Percentiles rank a stretch among this genome's conserved stretches.
phyloP scores from a whole-genome alignment of 1,140 invertebrate genomes.

The Drosophila parabipectinata region DNA sequence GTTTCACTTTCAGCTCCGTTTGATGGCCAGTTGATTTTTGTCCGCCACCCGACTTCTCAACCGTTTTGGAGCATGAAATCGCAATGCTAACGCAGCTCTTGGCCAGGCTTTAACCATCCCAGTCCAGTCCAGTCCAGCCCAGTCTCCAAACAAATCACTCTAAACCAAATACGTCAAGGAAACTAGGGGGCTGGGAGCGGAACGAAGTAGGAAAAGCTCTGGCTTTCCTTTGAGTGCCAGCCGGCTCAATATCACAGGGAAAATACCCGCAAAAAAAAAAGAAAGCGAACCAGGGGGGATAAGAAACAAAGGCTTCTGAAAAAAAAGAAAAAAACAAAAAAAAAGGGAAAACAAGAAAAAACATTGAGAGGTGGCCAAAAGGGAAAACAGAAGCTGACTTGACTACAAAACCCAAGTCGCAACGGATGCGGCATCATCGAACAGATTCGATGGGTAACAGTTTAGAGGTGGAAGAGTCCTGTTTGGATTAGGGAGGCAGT shows the following conservation, averaged over 20 bases:
- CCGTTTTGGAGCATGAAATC: slow-evolving; percentile 55
- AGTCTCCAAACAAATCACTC: slow-evolving; percentile 62
- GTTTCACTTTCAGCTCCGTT: slow-evolving; percentile 75
- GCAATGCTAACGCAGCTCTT: slow-evolving; percentile 20
- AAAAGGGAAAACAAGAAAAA: slow-evolving; percentile 5
- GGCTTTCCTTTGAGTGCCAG: slow-evolving; percentile 73
- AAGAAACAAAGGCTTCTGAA: slow-evolving; percentile 38
- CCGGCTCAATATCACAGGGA: slow-evolving; percentile 52
- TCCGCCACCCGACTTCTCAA: slow-evolving; percentile 1
- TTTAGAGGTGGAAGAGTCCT: neutral
- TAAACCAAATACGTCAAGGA: slow-evolving; percentile 77
- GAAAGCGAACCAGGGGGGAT: slow-evolving; percentile 11
- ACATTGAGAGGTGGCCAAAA: slow-evolving; percentile 37
- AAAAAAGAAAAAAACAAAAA: slow-evolving; percentile 2
- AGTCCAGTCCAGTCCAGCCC: neutral
- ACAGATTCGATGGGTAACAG: neutral
- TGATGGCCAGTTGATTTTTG: slow-evolving; percentile 53
- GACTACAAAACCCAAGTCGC: slow-evolving; percentile 74
- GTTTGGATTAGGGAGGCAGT: neutral
- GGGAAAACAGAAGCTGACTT: slow-evolving; percentile 67
- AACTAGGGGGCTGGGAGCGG: slow-evolving; percentile 7
- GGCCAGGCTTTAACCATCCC: neutral
- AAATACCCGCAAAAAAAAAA: slow-evolving; percentile 69
- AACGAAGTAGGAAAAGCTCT: slow-evolving; percentile 10
- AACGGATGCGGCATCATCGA: slow-evolving; percentile 63